Conservation (phyloP, 2,888 invertebrate species). For the Tachina fera region DNA sequence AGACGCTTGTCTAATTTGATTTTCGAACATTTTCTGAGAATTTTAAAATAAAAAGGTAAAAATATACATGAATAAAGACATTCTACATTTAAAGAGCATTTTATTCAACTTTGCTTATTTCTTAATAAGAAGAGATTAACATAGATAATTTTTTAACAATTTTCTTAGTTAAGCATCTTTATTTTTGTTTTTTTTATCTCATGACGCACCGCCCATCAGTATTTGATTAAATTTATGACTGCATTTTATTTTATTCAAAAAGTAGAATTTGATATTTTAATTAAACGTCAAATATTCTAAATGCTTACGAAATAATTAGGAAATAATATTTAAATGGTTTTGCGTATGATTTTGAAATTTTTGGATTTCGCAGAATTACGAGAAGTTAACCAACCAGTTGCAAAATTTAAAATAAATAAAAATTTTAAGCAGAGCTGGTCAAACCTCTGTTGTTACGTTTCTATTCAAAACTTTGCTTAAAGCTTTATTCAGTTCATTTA, state of each 20-base stretch:
- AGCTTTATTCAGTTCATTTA: too few species aligned
- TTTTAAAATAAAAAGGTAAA: slow-evolving; percentile 14
- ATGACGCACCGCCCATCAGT: background rate
- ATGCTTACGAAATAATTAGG: background rate
- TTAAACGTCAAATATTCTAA: background rate
- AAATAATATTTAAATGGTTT: background rate
- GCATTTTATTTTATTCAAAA: slow-evolving; percentile 20
- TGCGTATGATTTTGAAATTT: too few species aligned
- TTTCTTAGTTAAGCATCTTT: background rate
- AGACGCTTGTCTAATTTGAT: slow-evolving; percentile 47
- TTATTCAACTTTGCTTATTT: background rate
- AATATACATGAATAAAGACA: background rate
- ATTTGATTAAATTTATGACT: slow-evolving; percentile 3
- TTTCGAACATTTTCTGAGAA: slow-evolving; percentile 43
- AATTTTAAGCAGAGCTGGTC: too few species aligned
- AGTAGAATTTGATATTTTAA: slow-evolving; percentile 4
- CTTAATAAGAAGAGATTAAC: slow-evolving; percentile 52
- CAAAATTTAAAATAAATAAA: too few species aligned
- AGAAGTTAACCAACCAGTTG: too few species aligned
- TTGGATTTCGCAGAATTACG: too few species aligned
- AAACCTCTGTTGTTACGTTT: too few species aligned
- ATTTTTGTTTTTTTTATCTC: background rate
- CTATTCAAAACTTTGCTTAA: too few species aligned
- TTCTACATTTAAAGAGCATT: slow-evolving; percentile 7
- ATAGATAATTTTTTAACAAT: slow-evolving; percentile 28